Conservation (phyloP, 2,113 vertebrate species). For the Caranx ignobilis region DNA sequence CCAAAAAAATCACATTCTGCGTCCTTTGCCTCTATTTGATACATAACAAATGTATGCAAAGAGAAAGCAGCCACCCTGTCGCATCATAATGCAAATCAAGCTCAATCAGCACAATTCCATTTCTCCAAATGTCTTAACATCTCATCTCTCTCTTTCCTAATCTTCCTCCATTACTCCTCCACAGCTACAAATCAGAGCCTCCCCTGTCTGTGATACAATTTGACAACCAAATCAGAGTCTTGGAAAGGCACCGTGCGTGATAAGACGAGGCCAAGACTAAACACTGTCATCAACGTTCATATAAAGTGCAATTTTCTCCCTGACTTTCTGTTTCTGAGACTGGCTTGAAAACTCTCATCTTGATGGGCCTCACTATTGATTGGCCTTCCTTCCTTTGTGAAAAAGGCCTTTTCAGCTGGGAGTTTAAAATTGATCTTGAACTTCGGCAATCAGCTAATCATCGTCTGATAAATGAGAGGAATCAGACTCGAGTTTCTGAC, state of each 20-base stretch:
- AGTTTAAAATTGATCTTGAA: constrained; percentile 48
- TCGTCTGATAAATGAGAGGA: constrained; percentile 42
- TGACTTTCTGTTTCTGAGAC: constrained; percentile 44
- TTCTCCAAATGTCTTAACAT: constrained; percentile 25
- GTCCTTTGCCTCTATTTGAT: constrained; percentile 8
- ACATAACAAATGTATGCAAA: constrained; percentile 39
- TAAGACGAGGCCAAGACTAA: constrained; percentile 37
- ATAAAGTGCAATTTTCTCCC: constrained; percentile 38
- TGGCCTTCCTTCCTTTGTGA: constrained; percentile 1
- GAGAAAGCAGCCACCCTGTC: constrained; percentile 2
- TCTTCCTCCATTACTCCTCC: constrained; percentile 23
- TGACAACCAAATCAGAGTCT: constrained; percentile 60
- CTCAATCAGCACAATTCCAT: constrained; percentile 18
- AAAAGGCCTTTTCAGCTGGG: neutral
- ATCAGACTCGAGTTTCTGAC: constrained; percentile 10
- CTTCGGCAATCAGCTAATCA: constrained; percentile 50
- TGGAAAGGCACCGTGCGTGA: neutral
- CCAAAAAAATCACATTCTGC: neutral
- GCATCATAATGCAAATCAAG: constrained; percentile 35
- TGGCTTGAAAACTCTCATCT: constrained; percentile 13
- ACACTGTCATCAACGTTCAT: constrained; percentile 42
- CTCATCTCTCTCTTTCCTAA: constrained; percentile 14
- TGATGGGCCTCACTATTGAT: constrained; percentile 45
- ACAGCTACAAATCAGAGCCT: constrained; percentile 40
- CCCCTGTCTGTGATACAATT: constrained; percentile 33